Conservation (phyloP, 1,140 invertebrate genomes). For the Drosophila asahinai region DNA sequence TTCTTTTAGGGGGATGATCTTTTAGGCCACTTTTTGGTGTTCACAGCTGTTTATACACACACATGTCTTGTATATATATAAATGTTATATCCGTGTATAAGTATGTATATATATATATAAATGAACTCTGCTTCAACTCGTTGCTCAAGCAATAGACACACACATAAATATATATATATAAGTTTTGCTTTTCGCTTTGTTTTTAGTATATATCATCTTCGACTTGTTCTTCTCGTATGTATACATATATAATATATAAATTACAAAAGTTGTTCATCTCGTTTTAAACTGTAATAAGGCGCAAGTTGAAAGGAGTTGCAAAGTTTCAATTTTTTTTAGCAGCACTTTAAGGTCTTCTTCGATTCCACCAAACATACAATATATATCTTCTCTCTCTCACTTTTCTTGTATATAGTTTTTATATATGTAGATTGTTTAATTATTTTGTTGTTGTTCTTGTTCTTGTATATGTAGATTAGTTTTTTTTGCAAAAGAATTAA, state of each 20-base stretch:
- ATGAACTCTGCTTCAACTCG: conserved; percentile 33
- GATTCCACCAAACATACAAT: conserved; percentile 29
- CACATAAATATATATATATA: conserved; percentile 74
- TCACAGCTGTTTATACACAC: conserved; percentile 75
- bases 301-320: conserved; percentile 53
- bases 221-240: conserved; percentile 10
- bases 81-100: conserved; percentile 51
- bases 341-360: conserved; percentile 45
- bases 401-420: conserved; percentile 18
- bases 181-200: conserved; percentile 17
- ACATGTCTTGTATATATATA: conserved; percentile 48
- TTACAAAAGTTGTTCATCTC: conserved; percentile 38
- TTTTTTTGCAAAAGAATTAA: conserved; percentile 53
- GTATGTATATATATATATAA: conserved; percentile 44
- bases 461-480: conserved; percentile 47
- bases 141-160: conserved; percentile 72
- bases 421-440: conserved; percentile 35
- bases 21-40: conserved; percentile 82
- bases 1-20: conserved; percentile 24
- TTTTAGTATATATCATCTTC: conserved; percentile 50
- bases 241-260: conserved; percentile 29
- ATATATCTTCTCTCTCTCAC: conserved; percentile 10
- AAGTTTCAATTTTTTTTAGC: conserved; percentile 44
- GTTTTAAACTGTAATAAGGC: conserved; percentile 52
- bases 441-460: conserved; percentile 39